A percentile compares a stretch with the other conserved stretches of the same genome.
Evolutionary conservation across 2,113 vertebrate genomes (phyloP).

Genomic region (Rhynchopsitta pachyrhyncha): DNA sequence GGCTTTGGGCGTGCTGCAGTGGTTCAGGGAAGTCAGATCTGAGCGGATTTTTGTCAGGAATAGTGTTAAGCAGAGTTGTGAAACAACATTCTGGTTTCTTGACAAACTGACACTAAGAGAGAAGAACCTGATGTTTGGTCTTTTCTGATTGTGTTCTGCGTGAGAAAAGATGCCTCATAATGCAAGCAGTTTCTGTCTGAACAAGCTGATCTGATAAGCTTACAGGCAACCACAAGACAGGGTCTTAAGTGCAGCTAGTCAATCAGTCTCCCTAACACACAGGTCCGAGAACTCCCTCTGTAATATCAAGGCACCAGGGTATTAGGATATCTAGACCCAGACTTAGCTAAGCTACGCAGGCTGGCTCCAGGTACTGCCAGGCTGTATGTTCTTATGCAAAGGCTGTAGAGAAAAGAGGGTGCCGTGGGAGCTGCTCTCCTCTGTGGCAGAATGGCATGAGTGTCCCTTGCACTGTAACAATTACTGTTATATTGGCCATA

Average conservation of each 20-base stretch:
- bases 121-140: neutral
- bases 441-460: neutral
- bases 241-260: neutral
- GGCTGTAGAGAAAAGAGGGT: neutral
- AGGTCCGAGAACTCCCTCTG: neutral
- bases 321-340: neutral
- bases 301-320: neutral
- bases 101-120: neutral
- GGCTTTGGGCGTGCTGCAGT: accelerated
- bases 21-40: neutral
- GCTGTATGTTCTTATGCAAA: neutral
- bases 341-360: neutral
- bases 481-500: accelerated
- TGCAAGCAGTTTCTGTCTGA: neutral
- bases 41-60: neutral
- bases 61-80: neutral
- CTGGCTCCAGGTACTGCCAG: neutral
- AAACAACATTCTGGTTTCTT: neutral
- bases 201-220: neutral
- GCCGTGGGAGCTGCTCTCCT: accelerated
- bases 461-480: neutral
- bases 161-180: neutral
- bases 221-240: neutral
- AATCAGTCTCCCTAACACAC: neutral
- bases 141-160: neutral